A percentile compares a stretch with the other conserved stretches of the same genome.
phyloP scores from a whole-genome alignment of 2,113 vertebrate species.

The Aramus guarauna region DNA sequence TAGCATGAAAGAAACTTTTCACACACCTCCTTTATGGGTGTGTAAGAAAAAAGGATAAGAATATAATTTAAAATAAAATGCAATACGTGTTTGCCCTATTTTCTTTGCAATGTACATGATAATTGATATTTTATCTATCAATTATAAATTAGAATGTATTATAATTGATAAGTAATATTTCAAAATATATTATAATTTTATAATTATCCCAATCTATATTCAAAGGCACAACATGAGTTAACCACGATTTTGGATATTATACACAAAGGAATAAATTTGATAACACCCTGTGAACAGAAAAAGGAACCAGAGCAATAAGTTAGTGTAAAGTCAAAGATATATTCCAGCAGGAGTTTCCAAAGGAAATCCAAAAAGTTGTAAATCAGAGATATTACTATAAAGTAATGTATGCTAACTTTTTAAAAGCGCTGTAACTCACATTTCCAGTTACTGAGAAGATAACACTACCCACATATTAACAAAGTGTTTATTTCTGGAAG shows the following conservation, averaged over 20 bases:
- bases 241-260: not conserved
- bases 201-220: not conserved
- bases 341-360: not conserved
- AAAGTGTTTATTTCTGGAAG: not conserved
- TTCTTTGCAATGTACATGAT: not conserved
- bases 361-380: not conserved
- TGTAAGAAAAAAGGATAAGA: not conserved
- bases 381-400: not conserved
- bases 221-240: not conserved
- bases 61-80: not conserved
- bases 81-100: not conserved
- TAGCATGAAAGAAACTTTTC: not conserved
- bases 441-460: not conserved
- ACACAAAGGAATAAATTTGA: not conserved
- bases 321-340: not conserved
- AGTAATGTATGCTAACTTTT: not conserved
- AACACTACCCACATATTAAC: not conserved
- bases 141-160: too few relatives aligned
- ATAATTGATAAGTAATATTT: too few relatives aligned
- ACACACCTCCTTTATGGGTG: not conserved
- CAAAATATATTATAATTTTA: not conserved
- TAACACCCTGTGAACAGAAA: not conserved
- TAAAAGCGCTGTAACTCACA: not conserved
- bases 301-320: not conserved
- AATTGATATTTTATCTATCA: not conserved